Evolutionary conservation across 2,888 invertebrate species (phyloP), one percentile per base, ranked within the genome.

Genomic region (Lasiommata megera): DNA sequence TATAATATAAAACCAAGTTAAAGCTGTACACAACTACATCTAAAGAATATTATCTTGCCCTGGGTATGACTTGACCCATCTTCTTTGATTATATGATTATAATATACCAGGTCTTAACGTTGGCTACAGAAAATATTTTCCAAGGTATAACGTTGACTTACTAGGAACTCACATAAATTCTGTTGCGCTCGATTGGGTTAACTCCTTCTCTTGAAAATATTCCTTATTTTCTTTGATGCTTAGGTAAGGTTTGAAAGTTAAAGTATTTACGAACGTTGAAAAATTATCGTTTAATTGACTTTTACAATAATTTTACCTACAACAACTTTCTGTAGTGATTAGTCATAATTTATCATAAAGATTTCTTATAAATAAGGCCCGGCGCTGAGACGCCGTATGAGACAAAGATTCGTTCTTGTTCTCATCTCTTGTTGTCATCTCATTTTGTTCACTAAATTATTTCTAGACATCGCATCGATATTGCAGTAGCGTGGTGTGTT

Each of bases 101-200:
- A 31, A 46, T 46, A 16, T 31, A 31, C 28, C 44, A 44, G 29
- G 29, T 31, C 46, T 46, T 46, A 50, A 38, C 50, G 23, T 50
- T 50, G 14, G 37, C 23, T 18, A 23, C 12, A n/a, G 28, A 50
- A 50, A 50, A 50, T 38, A 50, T 28, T 50, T 50, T 50, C 38
- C 37, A 37, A 50, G 50, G 38, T 50, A 50, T 50, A 38, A 38
- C 28, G 38, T 50, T 50, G 23, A 50, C 50, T 38, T 50, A 50
- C 14, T 38, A 28, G 14, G 12, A 50, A 50, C 38, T 38, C 28
- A 17, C 50, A 50, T 50, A 50, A 50, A 50, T 50, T 50, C 38
- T 48, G 36, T 48, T 48, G 36, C 34, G 34, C 34, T 48, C 48
- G 34, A 48, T 48, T 48, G 31, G 36, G 34, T 17, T 43, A 43